Conservation (phyloP, 1,140 invertebrate species). For the Drosophila murphyi region DNA sequence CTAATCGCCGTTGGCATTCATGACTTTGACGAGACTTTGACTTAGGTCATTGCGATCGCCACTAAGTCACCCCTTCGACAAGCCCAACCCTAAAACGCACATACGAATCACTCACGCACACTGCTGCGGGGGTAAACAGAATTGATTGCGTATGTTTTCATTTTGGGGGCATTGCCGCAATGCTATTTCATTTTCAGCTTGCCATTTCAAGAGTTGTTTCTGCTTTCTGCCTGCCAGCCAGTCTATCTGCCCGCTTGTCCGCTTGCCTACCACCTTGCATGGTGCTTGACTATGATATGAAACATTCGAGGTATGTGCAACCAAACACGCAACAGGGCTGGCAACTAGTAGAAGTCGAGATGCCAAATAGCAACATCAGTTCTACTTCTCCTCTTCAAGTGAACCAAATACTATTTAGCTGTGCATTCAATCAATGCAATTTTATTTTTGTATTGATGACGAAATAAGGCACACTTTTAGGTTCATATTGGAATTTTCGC, state of each 20-base stretch:
- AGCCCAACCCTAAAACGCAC: constrained; percentile 11
- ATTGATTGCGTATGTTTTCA: constrained; percentile 80
- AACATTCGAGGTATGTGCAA: constrained; percentile 51
- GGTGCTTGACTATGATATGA: constrained; percentile 44
- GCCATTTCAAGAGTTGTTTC: constrained; percentile 43
- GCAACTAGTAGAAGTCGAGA: neutral
- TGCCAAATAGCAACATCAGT: neutral
- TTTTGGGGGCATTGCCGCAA: constrained; percentile 62
- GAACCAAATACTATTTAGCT: no score
- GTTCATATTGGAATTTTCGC: no score
- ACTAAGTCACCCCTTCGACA: neutral
- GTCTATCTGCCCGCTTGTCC: no score
- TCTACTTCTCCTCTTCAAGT: no score
- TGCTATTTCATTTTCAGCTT: constrained; percentile 66
- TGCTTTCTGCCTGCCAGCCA: constrained; percentile 1
- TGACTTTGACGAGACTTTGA: constrained; percentile 56
- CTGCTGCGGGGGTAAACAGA: constrained; percentile 68
- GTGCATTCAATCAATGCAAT: no score
- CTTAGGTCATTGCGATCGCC: constrained; percentile 20
- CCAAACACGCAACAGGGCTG: constrained; percentile 41
- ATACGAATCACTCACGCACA: constrained; percentile 14
- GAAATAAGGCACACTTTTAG: no score
- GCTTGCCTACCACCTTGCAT: constrained; percentile 2
- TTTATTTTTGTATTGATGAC: no score
- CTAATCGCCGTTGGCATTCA: constrained; percentile 77